phyloP scores from a whole-genome alignment of 2,888 invertebrate species.

The Agriotes lineatus region DNA sequence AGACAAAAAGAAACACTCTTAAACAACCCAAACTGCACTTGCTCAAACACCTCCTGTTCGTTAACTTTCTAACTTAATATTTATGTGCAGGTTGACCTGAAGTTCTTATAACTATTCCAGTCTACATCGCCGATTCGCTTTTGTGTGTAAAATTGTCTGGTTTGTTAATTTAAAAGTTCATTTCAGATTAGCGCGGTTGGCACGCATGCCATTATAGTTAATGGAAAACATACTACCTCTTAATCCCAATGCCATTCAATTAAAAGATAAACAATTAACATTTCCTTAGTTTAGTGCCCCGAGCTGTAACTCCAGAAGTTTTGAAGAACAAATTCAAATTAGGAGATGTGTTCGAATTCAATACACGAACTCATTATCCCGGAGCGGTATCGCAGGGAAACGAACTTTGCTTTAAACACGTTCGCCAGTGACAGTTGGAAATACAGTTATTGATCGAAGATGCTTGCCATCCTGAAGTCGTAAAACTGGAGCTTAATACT shows the following conservation, averaged over 20 bases:
- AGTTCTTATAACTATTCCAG: too few relatives aligned
- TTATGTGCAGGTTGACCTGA: too few relatives aligned
- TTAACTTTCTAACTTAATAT: too few relatives aligned
- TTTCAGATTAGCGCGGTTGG: too few relatives aligned
- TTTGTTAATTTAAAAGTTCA: too few relatives aligned
- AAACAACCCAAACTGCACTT: too few relatives aligned
- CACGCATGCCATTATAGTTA: too few relatives aligned
- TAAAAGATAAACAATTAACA: not conserved
- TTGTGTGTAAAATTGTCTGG: too few relatives aligned
- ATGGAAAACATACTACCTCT: not conserved
- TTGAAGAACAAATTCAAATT: not conserved
- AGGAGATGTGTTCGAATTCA: constrained; percentile 4
- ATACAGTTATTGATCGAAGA: constrained; percentile 23
- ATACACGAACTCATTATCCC: constrained; percentile 19
- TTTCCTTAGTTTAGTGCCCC: not conserved
- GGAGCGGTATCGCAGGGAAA: not conserved
- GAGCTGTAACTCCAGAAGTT: not conserved
- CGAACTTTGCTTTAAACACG: constrained; percentile 19
- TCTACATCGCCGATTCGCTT: too few relatives aligned
- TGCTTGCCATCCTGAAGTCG: not conserved
- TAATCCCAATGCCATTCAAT: not conserved
- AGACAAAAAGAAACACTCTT: too few relatives aligned
- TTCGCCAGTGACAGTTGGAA: constrained; percentile 18
- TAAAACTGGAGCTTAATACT: constrained; percentile 15
- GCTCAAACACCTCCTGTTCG: too few relatives aligned